phyloP scores from a whole-genome alignment of 1,140 invertebrate genomes.

The Limonius californicus region DNA sequence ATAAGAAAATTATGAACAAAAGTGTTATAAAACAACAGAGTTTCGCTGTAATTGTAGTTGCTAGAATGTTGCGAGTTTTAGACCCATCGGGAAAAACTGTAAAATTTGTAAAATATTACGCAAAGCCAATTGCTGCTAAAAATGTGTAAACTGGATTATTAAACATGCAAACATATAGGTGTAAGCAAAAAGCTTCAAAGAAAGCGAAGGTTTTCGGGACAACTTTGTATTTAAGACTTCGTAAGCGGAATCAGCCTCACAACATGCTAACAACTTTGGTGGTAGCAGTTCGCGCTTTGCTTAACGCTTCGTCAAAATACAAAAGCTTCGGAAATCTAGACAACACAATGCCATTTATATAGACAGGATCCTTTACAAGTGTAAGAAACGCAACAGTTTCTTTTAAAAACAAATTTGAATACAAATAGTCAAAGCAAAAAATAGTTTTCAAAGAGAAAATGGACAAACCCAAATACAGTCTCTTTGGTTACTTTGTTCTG shows the following conservation, averaged over 20 bases:
- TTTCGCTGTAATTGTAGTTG: slow-evolving; percentile 43
- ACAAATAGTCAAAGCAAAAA: no score
- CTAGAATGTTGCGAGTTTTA: slow-evolving; percentile 50
- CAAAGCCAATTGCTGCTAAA: slow-evolving; percentile 13
- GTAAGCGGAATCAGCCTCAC: slow-evolving; percentile 41
- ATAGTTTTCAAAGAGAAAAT: no score
- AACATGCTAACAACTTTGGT: slow-evolving; percentile 48
- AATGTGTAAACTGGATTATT: slow-evolving; percentile 4
- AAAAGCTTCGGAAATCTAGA: slow-evolving; percentile 20
- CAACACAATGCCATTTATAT: not conserved
- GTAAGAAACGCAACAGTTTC: no score
- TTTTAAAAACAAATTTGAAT: no score
- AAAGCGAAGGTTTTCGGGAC: slow-evolving; percentile 17
- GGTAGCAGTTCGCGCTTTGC: slow-evolving; percentile 44
- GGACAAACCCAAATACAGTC: no score
- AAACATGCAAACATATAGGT: slow-evolving; percentile 22
- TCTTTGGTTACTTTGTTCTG: no score
- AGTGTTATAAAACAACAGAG: slow-evolving; percentile 4
- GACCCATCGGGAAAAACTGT: slow-evolving; percentile 8
- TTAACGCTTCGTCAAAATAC: slow-evolving; percentile 24
- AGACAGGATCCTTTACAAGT: no score
- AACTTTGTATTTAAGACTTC: slow-evolving; percentile 9
- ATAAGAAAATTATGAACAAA: not conserved
- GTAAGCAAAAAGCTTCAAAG: slow-evolving; percentile 19
- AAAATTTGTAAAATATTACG: slow-evolving; percentile 10